Evolutionary conservation across 1,140 invertebrate species (phyloP).

Genomic region (Campoletis sonorensis): DNA sequence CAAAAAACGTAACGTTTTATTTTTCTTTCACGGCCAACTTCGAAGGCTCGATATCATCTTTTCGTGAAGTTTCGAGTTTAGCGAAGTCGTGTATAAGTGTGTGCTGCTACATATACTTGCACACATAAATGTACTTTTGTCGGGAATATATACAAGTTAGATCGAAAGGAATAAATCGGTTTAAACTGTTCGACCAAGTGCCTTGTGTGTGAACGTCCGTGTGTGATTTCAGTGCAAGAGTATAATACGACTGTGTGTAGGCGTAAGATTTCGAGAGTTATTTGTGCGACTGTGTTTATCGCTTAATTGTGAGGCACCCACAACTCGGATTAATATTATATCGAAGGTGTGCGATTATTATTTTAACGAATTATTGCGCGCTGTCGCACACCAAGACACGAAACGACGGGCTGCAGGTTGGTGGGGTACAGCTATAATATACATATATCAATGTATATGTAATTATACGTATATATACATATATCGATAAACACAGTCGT

Average conservation of each 20-base stretch:
- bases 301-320: neutral
- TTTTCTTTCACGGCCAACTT: neutral
- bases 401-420: conserved; percentile 3
- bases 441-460: conserved; percentile 32
- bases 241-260: neutral
- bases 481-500: neutral
- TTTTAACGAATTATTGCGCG: neutral
- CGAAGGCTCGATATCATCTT: neutral
- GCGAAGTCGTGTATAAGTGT: neutral
- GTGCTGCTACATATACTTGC: too few relatives aligned
- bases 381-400: neutral
- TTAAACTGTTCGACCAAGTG: conserved; percentile 7
- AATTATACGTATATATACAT: too few relatives aligned
- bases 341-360: conserved; percentile 5
- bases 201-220: neutral
- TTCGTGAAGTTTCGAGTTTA: neutral
- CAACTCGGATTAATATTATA: neutral
- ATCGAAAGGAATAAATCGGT: conserved; percentile 14
- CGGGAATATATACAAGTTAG: neutral
- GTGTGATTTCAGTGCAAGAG: neutral
- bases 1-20: neutral
- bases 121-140: neutral
- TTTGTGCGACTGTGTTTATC: neutral
- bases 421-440: neutral
- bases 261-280: neutral